phyloP scores from a whole-genome alignment of 1,140 invertebrate species.

The Heliconius hermathena region DNA sequence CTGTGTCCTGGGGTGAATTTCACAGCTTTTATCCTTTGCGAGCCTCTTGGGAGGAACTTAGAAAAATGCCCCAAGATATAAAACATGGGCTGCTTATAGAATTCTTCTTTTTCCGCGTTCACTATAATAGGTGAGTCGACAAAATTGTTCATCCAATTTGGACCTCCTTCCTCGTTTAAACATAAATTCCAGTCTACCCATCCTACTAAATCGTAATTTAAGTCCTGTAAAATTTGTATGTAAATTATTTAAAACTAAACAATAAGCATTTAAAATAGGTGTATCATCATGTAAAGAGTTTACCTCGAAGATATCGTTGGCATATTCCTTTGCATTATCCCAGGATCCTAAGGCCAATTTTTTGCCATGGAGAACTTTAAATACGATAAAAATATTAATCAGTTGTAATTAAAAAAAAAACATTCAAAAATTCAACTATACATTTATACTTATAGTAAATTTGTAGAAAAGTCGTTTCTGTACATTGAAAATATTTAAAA shows the following conservation, averaged over 20 bases:
- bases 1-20: neutral
- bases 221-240: conserved; percentile 74
- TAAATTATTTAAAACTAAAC: neutral
- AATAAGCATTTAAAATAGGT: neutral
- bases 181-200: conserved; percentile 95
- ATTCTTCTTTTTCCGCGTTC: conserved; percentile 83
- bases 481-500: too few relatives aligned
- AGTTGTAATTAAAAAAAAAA: too few relatives aligned
- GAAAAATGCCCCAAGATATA: conserved; percentile 92
- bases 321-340: conserved; percentile 86
- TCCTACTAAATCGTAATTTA: conserved; percentile 85
- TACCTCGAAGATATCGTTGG: conserved; percentile 85
- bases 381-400: too few relatives aligned
- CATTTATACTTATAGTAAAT: too few relatives aligned
- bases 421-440: too few relatives aligned
- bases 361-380: neutral
- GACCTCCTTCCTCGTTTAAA: conserved; percentile 88
- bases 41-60: conserved; percentile 86
- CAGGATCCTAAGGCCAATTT: conserved; percentile 84
- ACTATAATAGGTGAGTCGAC: conserved; percentile 90
- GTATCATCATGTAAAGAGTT: conserved; percentile 22
- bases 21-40: conserved; percentile 74
- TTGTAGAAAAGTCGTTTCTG: too few relatives aligned
- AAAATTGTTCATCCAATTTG: conserved; percentile 87
- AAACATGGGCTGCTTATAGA: conserved; percentile 92